Conservation (phyloP, 1,140 invertebrate genomes). For the Eueides isabella region DNA sequence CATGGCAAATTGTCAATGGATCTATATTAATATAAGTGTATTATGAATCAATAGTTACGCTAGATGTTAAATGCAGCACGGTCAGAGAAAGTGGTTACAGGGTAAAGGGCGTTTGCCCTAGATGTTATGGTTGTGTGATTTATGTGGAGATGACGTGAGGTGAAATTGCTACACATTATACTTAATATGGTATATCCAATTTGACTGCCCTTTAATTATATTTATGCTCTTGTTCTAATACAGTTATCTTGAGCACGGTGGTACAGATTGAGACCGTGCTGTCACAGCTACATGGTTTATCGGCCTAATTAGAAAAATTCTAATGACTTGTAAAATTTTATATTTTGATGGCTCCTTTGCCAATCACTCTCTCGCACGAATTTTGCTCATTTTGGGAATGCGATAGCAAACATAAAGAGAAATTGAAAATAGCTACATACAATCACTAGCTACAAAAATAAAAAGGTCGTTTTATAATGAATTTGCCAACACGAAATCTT, state of each 20-base stretch:
- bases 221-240: not conserved
- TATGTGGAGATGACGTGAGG: not conserved
- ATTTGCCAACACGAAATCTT: constrained; percentile 61
- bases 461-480: not conserved
- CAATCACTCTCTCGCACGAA: constrained; percentile 62
- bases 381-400: constrained; percentile 37
- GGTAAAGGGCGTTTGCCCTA: not conserved
- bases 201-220: not conserved
- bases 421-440: not conserved
- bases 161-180: not conserved
- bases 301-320: constrained; percentile 26
- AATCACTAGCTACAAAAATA: too few species aligned
- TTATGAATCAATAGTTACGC: constrained; percentile 1
- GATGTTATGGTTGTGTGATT: not conserved
- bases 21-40: not conserved
- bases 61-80: not conserved
- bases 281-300: constrained; percentile 8
- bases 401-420: constrained; percentile 16
- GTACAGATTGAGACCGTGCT: constrained; percentile 1
- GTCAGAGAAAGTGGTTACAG: not conserved
- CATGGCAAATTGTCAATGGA: too few species aligned
- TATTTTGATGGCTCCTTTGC: constrained; percentile 30
- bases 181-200: not conserved
- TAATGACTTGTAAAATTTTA: constrained; percentile 26
- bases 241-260: constrained; percentile 14